phyloP scores from a whole-genome alignment of 1,140 invertebrate genomes.

The Dinothrombium tinctorium region DNA sequence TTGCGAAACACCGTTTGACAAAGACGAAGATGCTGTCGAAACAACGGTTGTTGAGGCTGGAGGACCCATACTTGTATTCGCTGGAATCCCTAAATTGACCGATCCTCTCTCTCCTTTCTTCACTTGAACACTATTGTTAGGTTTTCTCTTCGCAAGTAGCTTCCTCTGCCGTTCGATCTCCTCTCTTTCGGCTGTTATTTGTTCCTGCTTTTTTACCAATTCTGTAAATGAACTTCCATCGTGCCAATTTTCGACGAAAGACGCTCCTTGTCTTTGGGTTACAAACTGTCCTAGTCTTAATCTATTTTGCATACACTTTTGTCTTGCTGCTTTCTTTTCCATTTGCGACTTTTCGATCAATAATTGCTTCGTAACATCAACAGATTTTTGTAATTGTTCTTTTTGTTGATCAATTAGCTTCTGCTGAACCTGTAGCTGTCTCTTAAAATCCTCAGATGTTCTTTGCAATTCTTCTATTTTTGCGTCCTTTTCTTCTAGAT shows the following conservation, averaged over 20 bases:
- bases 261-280: conserved; percentile 87
- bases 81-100: not conserved
- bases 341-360: conserved; percentile 92
- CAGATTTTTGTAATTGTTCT: conserved; percentile 84
- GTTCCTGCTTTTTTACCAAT: conserved; percentile 82
- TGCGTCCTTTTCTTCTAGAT: conserved; percentile 77
- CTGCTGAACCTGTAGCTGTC: conserved; percentile 71
- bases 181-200: conserved; percentile 78
- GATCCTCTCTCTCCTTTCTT: conserved; percentile 37
- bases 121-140: conserved; percentile 23
- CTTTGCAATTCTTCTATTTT: conserved; percentile 83
- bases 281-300: conserved; percentile 93
- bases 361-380: conserved; percentile 84
- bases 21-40: not conserved
- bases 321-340: conserved; percentile 86
- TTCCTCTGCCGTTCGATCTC: conserved; percentile 93
- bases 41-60: not conserved
- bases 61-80: not conserved
- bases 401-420: conserved; percentile 91
- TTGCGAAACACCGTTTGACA: not conserved
- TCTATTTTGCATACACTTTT: conserved; percentile 96
- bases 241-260: conserved; percentile 99
- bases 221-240: conserved; percentile 98
- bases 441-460: conserved; percentile 72
- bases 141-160: conserved; percentile 73